phyloP scores from a whole-genome alignment of 2,797 vertebrate genomes.

The Pachyuromys duprasi region DNA sequence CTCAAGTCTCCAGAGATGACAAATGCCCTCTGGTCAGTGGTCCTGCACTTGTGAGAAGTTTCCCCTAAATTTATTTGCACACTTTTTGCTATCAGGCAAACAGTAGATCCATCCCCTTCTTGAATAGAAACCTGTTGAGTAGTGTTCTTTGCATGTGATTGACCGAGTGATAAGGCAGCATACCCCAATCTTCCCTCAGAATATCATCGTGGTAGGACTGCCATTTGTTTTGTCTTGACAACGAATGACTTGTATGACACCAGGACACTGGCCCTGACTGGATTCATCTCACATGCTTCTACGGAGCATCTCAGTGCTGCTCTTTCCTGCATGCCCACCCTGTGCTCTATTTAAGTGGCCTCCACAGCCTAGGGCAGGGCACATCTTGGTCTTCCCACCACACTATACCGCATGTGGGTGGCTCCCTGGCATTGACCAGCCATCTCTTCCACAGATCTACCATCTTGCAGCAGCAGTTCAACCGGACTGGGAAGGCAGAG shows the following conservation, averaged over 20 bases:
- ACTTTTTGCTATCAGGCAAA: neutral
- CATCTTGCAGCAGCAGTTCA: constrained; percentile 98
- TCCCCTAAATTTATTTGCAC: neutral
- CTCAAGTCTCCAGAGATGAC: neutral
- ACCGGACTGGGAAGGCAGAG: constrained; percentile 95
- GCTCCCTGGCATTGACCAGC: neutral
- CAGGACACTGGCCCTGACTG: neutral
- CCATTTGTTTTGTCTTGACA: neutral
- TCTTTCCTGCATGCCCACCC: neutral
- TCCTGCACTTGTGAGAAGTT: neutral
- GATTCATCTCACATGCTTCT: neutral
- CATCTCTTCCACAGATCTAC: constrained; percentile 89
- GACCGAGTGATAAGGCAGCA: neutral
- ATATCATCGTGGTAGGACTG: neutral
- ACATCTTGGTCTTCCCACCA: too few relatives aligned
- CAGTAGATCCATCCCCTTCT: neutral
- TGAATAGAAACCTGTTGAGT: neutral
- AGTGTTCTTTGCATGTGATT: neutral
- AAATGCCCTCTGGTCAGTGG: neutral
- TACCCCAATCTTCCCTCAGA: neutral
- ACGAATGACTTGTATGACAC: neutral
- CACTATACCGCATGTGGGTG: fast-evolving
- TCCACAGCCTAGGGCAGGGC: neutral
- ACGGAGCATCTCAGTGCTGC: fast-evolving
- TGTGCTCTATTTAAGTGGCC: neutral